phyloP scores from a whole-genome alignment of 1,140 invertebrate species.

The Drosophila bipectinata region DNA sequence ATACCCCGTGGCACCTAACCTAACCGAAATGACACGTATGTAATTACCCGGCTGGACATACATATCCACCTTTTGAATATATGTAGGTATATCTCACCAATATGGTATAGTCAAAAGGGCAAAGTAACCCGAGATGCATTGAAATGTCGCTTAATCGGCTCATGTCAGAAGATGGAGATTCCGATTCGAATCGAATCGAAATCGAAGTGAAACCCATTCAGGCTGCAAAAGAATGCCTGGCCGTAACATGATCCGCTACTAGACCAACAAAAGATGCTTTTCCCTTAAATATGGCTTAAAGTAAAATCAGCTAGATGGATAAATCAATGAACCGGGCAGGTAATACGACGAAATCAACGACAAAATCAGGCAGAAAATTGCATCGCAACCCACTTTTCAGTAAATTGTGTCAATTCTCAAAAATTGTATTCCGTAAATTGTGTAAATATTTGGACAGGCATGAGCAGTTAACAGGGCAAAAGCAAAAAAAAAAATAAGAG shows the following conservation, averaged over 20 bases:
- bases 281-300: slow-evolving; percentile 56
- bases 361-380: slow-evolving; percentile 48
- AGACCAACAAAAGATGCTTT: slow-evolving; percentile 40
- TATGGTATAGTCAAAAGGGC: neutral
- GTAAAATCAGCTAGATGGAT: slow-evolving; percentile 12
- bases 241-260: slow-evolving; percentile 69
- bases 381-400: slow-evolving; percentile 20
- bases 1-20: slow-evolving; percentile 81
- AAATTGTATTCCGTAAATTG: slow-evolving; percentile 78
- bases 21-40: slow-evolving; percentile 82
- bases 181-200: slow-evolving; percentile 32
- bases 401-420: slow-evolving; percentile 70
- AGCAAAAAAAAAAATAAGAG: slow-evolving; percentile 8
- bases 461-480: slow-evolving; percentile 7
- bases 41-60: slow-evolving; percentile 75
- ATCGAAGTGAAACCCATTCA: slow-evolving; percentile 63
- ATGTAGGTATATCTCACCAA: neutral
- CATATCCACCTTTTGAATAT: neutral
- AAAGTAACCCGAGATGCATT: slow-evolving; percentile 69
- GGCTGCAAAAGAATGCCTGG: slow-evolving; percentile 69
- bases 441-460: slow-evolving; percentile 77
- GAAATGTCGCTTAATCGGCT: slow-evolving; percentile 82
- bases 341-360: slow-evolving; percentile 28
- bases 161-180: slow-evolving; percentile 77
- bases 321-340: slow-evolving; percentile 40